Base-by-base conservation (phyloP, 1,140 invertebrate species). In the Bombus waltoni region DNA sequence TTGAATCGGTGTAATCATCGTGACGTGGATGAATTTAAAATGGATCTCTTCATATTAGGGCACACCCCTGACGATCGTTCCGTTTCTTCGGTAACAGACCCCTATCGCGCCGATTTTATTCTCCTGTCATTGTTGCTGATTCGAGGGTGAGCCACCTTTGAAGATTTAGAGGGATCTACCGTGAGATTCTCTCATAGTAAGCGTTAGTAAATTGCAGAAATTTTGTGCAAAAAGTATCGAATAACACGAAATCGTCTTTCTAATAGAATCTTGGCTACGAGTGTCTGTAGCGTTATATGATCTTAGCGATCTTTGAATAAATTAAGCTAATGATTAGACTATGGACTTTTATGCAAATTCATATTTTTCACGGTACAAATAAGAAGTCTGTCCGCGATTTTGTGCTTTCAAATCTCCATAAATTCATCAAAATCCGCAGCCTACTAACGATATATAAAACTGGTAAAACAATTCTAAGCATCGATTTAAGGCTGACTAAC, bases 1-100 rank as follows among this genome's bases (percentile, higher is more conserved):
- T 84, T 70, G 70, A 57, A 86, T 86, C 83, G 85, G 68, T 65
- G 77, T 80, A 85, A 85, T 71, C 77, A 86, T 72, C 74, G 70
- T 89, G 74, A 88, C 89, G 75, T 66, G 62, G 57, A 40, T 83
- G 73, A 65, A 82, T 89, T 89, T 80, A 65, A 85, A 85, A 85
- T 65, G 68, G 83, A 70, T 62, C 71, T 80, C 78, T 80, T 38
- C 32, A 70, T 72, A 85, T 73, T 80, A 68, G 42, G 53, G 42
- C 25, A 44, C 57, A 47, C 65, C 77, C 57, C 68, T 42, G 28
- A 18, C n/a, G 32, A 28, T 38, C 32, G n/a, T 4, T 65, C 28
- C 70, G 42, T 62, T 35, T 62, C 76, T 42, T 42, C n/a, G 28
- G n/a, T 53, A 35, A 47, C n/a, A 42, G 40, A 59, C 38, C 40